phyloP scores from a whole-genome alignment of 2,888 invertebrate genomes.

The Arge pagana region DNA sequence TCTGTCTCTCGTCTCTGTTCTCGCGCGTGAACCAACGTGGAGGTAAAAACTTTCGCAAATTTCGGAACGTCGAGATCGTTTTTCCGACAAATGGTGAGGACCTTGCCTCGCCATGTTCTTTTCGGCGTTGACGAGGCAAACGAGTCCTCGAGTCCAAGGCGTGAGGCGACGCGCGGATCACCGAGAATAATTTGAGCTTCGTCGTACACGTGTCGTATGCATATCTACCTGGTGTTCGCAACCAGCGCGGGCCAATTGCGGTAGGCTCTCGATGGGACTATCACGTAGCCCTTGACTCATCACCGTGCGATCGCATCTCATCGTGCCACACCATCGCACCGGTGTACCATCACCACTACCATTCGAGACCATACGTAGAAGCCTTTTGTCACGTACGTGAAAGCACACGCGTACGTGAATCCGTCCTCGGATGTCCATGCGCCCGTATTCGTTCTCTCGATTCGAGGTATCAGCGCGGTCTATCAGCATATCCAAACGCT shows the following conservation, averaged over 20 bases:
- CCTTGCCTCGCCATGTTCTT: no score
- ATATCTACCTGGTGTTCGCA: slow-evolving; percentile 1
- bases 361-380: not conserved
- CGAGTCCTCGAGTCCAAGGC: no score
- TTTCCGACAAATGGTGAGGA: no score
- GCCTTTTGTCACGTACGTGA: not conserved
- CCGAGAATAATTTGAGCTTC: no score
- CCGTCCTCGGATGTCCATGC: slow-evolving; percentile 45
- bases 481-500: slow-evolving; percentile 58
- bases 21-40: no score
- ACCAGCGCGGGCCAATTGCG: slow-evolving; percentile 13
- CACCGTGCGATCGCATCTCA: slow-evolving; percentile 57
- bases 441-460: slow-evolving; percentile 29
- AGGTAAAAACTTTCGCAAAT: no score
- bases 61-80: no score
- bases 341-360: slow-evolving; percentile 18
- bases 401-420: slow-evolving; percentile 38
- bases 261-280: slow-evolving; percentile 51
- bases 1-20: slow-evolving; percentile 38
- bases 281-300: slow-evolving; percentile 56
- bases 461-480: slow-evolving; percentile 43
- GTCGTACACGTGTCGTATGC: no score
- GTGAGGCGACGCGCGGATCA: no score
- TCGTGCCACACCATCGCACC: slow-evolving; percentile 53
- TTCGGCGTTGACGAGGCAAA: no score